Evolutionary conservation across 1,140 invertebrate species (phyloP).

Genomic region (Drosophila littoralis): DNA sequence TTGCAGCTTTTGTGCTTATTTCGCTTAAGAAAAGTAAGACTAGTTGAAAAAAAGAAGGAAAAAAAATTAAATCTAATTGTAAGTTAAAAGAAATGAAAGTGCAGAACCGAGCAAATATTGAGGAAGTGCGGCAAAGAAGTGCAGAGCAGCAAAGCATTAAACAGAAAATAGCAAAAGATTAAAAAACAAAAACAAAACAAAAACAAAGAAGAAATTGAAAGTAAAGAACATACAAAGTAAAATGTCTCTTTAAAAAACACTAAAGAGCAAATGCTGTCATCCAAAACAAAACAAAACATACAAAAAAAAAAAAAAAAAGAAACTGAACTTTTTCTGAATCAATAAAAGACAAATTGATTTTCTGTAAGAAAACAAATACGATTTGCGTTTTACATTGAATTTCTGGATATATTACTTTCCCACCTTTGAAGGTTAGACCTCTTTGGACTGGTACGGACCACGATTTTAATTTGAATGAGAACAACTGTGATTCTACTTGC

Average conservation of each 20-base stretch:
- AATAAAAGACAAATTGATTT: constrained; percentile 84
- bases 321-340: constrained; percentile 84
- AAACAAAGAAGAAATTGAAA: constrained; percentile 37
- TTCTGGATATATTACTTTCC: no score
- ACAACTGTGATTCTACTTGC: no score
- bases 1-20: constrained; percentile 84
- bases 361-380: constrained; percentile 82
- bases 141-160: constrained; percentile 44
- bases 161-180: constrained; percentile 73
- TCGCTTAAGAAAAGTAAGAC: constrained; percentile 78
- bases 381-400: not conserved
- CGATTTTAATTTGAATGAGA: no score
- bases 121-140: constrained; percentile 22
- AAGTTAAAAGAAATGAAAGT: constrained; percentile 62
- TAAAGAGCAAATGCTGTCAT: constrained; percentile 77
- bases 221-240: constrained; percentile 28
- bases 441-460: no score
- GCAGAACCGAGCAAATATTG: constrained; percentile 32
- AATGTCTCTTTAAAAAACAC: constrained; percentile 65
- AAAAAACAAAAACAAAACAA: constrained; percentile 50
- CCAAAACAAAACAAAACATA: constrained; percentile 64
- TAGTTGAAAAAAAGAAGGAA: constrained; percentile 73
- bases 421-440: no score
- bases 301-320: constrained; percentile 57
- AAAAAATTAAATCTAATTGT: constrained; percentile 66